These are phyloP conservation scores for Petaurus breviceps DNA, from an alignment of 2,113 vertebrate genomes.

Conservation along the genomic window DNA sequence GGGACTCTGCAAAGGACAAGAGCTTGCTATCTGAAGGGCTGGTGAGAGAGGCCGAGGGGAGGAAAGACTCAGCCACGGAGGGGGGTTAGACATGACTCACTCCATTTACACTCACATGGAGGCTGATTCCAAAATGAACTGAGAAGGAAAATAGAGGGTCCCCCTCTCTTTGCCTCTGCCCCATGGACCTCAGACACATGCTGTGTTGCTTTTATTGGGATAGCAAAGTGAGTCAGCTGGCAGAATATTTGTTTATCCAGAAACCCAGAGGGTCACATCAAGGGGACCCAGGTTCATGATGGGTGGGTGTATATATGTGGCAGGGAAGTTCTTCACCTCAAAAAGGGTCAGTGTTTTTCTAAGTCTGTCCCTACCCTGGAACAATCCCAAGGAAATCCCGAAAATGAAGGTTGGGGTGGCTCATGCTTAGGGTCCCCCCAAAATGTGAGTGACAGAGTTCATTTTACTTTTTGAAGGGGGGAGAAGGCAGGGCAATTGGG, in stretches of 20 bases:
- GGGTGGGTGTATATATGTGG: too few relatives aligned
- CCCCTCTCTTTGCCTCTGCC: background rate
- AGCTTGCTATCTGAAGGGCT: background rate
- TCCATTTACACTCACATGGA: background rate
- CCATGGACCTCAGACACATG: background rate
- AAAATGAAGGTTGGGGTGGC: background rate
- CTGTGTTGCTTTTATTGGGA: background rate
- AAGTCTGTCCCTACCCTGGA: background rate
- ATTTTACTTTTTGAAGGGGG: background rate
- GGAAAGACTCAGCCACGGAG: background rate
- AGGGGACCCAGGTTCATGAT: background rate
- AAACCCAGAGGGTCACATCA: background rate
- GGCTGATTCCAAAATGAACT: background rate
- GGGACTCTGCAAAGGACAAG: background rate
- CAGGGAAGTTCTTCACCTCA: background rate
- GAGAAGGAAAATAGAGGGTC: background rate
- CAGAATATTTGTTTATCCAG: background rate
- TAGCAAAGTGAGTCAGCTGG: background rate
- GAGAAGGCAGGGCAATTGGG: too few relatives aligned
- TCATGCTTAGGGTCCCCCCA: background rate
- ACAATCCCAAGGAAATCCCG: background rate
- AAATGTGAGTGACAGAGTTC: background rate
- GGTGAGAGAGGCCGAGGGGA: background rate
- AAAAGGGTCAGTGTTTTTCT: background rate
- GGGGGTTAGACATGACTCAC: background rate